Evolutionary conservation across 2,113 vertebrate species (phyloP), one percentile per base, ranked within the genome.

Genomic region (Mustela nigripes): DNA sequence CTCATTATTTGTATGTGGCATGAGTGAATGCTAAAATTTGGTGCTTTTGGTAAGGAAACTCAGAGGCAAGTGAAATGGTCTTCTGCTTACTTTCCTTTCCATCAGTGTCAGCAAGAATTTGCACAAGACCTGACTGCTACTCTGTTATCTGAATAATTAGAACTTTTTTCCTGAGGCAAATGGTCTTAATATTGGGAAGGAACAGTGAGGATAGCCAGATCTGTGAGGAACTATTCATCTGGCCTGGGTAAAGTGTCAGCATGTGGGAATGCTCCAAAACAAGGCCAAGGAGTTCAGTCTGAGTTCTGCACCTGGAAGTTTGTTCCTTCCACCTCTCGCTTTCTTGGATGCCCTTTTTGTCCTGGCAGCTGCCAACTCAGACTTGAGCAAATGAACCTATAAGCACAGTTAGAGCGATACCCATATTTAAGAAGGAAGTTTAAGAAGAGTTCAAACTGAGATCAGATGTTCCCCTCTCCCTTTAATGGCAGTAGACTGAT

Each of bases 101-200:
- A 85, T 11, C n/a, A 53, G 0, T 15, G 3, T 82, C 82, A 87
- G 33, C 31, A 82, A 82, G 19, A 87, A 9, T 83, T 90, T 94
- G 33, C 2, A 94, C 11, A 82, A 89, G 45, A 65, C 63, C 63
- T 65, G 62, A 65, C 24, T 56, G 7, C 62, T 67, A 39, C 16
- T 91, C 71, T 89, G 11, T 73, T 95, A 24, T 53, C 5, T 90
- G 69, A 87, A 16, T 74, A 95, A 69, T n/a, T 81, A 48, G 1
- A 67, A 93, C 9, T 89, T 86, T 79, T 87, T 92, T 42, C 21
- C 16, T 86, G 87, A 93, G 18, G 11, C 50, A 78, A 96, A 67
- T 83, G 28, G 6, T 36, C 4, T 96, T 94, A 88, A 74, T 39
- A 11, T 65, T 76, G n/a, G 33, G 36, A 78, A 89, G 42, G 50